A percentile compares a stretch with the other conserved stretches of the same genome.
Evolutionary conservation across 1,140 invertebrate species (phyloP).

Genomic region (Trichoplusia ni): DNA sequence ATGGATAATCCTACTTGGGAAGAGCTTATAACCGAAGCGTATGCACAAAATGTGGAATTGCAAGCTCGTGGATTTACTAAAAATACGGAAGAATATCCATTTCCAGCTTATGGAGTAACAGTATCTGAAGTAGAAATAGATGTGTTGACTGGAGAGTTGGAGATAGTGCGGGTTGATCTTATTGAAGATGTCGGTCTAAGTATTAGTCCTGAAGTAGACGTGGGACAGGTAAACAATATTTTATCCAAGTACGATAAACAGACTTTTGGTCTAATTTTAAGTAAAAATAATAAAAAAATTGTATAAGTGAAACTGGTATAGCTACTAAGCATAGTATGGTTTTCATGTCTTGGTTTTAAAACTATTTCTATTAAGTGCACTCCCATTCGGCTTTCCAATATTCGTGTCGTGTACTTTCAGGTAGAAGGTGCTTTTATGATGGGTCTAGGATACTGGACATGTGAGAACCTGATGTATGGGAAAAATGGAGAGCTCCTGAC

Average conservation of each 20-base stretch:
- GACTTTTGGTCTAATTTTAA: too few relatives aligned
- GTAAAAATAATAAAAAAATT: too few relatives aligned
- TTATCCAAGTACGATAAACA: too few relatives aligned
- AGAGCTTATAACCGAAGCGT: constrained; percentile 82
- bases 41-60: constrained; percentile 82
- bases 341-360: too few relatives aligned
- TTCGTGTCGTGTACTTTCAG: too few relatives aligned
- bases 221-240: constrained; percentile 91
- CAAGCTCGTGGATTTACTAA: constrained; percentile 83
- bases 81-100: constrained; percentile 76
- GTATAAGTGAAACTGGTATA: too few relatives aligned
- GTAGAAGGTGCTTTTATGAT: constrained; percentile 92
- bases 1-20: constrained; percentile 84
- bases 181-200: constrained; percentile 88
- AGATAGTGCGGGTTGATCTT: constrained; percentile 86
- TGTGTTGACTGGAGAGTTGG: constrained; percentile 87
- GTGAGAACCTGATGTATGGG: constrained; percentile 75
- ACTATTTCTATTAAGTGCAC: too few relatives aligned
- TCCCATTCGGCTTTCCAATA: too few relatives aligned
- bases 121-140: constrained; percentile 89
- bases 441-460: constrained; percentile 90
- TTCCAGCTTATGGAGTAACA: constrained; percentile 83
- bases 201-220: constrained; percentile 88
- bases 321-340: too few relatives aligned
- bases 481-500: constrained; percentile 85